phyloP scores from a whole-genome alignment of 2,113 vertebrate genomes.

The Dasypus novemcinctus region DNA sequence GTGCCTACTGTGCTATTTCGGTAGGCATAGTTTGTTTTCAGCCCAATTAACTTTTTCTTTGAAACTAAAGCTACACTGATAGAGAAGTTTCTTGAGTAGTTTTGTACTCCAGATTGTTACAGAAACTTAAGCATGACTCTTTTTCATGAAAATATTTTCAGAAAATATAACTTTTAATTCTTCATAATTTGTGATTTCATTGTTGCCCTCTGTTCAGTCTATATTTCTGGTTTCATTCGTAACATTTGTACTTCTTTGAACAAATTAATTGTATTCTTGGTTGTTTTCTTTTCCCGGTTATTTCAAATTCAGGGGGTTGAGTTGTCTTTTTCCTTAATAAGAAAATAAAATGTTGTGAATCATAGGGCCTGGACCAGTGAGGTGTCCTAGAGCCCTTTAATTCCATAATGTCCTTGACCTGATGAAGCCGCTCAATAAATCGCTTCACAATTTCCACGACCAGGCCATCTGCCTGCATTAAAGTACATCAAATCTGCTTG shows the following conservation, averaged over 20 bases:
- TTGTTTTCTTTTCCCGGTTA: background rate
- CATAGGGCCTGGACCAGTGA: constrained; percentile 1
- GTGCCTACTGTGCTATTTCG: background rate
- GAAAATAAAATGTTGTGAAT: constrained; percentile 35
- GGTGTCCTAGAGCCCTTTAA: constrained; percentile 66
- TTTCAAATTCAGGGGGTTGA: background rate
- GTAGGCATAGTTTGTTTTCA: constrained; percentile 44
- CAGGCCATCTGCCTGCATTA: constrained; percentile 77
- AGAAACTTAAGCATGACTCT: background rate
- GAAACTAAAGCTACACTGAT: background rate
- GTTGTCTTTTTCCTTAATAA: constrained; percentile 42
- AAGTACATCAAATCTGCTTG: constrained; percentile 79
- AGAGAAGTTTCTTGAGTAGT: background rate
- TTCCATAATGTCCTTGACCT: constrained; percentile 77
- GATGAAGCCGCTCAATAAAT: constrained; percentile 70
- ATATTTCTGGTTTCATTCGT: background rate
- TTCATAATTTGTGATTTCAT: background rate
- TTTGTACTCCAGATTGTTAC: background rate
- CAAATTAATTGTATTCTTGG: background rate
- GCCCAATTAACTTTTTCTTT: background rate
- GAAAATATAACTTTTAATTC: constrained; percentile 19
- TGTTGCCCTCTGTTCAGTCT: background rate
- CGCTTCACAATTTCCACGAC: constrained; percentile 69
- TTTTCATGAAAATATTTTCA: constrained; percentile 38
- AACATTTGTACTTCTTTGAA: constrained; percentile 10